Evolutionary conservation across 2,113 vertebrate species (phyloP).

Genomic region (Eptesicus fuscus): DNA sequence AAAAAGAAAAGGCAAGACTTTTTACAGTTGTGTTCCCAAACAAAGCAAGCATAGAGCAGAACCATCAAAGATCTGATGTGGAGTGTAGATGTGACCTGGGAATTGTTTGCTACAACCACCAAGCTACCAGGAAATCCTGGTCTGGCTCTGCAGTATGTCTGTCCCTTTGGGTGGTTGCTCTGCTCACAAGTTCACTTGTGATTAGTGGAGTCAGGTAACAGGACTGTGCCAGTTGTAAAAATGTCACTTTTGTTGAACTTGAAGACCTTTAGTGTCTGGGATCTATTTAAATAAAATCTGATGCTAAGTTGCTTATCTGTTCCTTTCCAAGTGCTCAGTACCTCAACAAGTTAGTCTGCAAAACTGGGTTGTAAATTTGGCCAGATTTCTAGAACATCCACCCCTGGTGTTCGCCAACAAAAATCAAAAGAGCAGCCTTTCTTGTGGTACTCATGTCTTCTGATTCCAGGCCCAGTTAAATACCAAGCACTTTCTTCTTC

Average conservation of each 20-base stretch:
- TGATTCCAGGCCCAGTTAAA: conserved; percentile 52
- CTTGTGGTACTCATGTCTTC: conserved; percentile 19
- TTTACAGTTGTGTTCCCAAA: conserved; percentile 62
- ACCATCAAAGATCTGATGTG: conserved; percentile 74
- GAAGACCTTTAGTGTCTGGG: not conserved
- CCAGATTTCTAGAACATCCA: conserved; percentile 55
- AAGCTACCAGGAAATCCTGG: conserved; percentile 72
- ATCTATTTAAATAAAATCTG: conserved; percentile 19
- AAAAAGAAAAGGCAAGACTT: conserved; percentile 47
- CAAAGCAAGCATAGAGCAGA: conserved; percentile 63
- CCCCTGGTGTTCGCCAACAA: conserved; percentile 48
- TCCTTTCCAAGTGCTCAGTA: conserved; percentile 43
- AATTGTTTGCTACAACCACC: conserved; percentile 59
- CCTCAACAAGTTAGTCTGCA: conserved; percentile 49
- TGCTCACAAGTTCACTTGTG: conserved; percentile 71
- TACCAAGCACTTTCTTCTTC: conserved; percentile 48
- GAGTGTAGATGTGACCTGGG: conserved; percentile 70
- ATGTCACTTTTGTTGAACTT: not conserved
- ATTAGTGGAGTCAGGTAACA: conserved; percentile 14
- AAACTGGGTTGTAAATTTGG: conserved; percentile 52
- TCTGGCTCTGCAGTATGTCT: conserved; percentile 71
- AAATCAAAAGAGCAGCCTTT: conserved; percentile 49
- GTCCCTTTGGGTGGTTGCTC: conserved; percentile 54
- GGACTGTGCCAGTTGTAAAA: conserved; percentile 40
- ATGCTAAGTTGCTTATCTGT: conserved; percentile 33